These are phyloP conservation scores for Copsychus sechellarum DNA, from an alignment of 2,113 vertebrate species.

Conservation along the genomic window DNA sequence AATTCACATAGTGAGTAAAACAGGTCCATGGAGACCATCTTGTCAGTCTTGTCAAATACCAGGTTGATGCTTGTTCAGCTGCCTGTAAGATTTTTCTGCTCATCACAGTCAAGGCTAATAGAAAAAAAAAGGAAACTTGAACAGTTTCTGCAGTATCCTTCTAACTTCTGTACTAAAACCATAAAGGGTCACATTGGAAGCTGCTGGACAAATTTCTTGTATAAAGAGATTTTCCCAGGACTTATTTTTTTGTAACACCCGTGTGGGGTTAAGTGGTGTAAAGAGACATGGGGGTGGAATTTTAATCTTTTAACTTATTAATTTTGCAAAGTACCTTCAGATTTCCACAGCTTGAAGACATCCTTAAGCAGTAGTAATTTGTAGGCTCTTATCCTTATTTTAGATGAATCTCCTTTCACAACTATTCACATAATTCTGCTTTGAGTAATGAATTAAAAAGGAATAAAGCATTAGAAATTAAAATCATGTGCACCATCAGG, in stretches of 20 bases:
- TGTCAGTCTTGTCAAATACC: background rate
- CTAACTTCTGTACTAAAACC: background rate
- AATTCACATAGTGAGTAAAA: background rate
- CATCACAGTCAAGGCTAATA: background rate
- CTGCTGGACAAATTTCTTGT: background rate
- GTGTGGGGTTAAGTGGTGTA: background rate
- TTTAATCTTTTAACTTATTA: constrained; percentile 5
- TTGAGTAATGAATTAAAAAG: constrained; percentile 30
- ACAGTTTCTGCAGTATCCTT: background rate
- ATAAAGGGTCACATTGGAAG: background rate
- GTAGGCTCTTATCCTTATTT: constrained; percentile 13
- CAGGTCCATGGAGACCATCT: background rate
- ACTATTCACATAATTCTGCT: constrained; percentile 2
- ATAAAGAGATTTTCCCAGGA: background rate
- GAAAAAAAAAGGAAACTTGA: background rate
- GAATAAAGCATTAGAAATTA: constrained; percentile 30
- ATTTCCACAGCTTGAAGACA: constrained; percentile 7
- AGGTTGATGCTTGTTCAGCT: background rate
- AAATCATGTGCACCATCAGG: background rate
- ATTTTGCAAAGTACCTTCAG: constrained; percentile 6
- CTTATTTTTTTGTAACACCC: background rate
- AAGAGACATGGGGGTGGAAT: background rate
- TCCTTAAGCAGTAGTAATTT: constrained; percentile 11
- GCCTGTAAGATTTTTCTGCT: background rate
- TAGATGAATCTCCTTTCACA: constrained; percentile 8